Evolutionary conservation across 2,113 vertebrate genomes (phyloP).

Genomic region (Entelurus aequoreus): DNA sequence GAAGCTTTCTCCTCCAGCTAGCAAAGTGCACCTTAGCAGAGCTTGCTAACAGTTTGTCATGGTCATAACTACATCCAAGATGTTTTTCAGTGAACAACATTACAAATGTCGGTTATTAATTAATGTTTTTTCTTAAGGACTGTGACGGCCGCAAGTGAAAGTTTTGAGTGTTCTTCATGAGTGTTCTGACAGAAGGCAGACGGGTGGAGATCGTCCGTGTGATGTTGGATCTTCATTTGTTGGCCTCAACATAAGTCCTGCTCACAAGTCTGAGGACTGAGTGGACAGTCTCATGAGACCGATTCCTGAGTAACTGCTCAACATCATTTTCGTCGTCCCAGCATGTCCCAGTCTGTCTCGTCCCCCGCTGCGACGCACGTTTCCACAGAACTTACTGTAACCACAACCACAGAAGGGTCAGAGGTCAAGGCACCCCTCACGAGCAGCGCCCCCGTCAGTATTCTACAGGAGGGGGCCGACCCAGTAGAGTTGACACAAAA

Average conservation of each 20-base stretch:
- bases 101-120: too few species aligned
- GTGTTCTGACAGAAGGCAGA: constrained; percentile 5
- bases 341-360: neutral
- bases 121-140: neutral
- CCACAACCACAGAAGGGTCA: neutral
- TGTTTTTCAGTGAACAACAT: too few species aligned
- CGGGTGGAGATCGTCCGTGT: too few species aligned
- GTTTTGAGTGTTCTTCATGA: neutral
- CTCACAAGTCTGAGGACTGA: too few species aligned
- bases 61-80: too few species aligned
- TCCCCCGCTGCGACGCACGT: neutral
- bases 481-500: constrained; percentile 26
- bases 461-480: constrained; percentile 5
- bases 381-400: constrained; percentile 11
- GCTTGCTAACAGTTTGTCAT: too few species aligned
- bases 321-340: neutral
- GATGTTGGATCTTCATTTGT: too few species aligned
- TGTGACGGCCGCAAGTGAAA: neutral
- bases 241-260: too few species aligned
- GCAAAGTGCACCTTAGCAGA: too few species aligned
- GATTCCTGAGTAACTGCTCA: too few species aligned
- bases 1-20: too few species aligned
- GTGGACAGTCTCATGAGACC: too few species aligned
- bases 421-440: neutral
- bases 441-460: neutral